Evolutionary conservation across 1,140 invertebrate species (phyloP), one percentile per base, ranked within the genome.

Genomic region (Mylabris phalerata): DNA sequence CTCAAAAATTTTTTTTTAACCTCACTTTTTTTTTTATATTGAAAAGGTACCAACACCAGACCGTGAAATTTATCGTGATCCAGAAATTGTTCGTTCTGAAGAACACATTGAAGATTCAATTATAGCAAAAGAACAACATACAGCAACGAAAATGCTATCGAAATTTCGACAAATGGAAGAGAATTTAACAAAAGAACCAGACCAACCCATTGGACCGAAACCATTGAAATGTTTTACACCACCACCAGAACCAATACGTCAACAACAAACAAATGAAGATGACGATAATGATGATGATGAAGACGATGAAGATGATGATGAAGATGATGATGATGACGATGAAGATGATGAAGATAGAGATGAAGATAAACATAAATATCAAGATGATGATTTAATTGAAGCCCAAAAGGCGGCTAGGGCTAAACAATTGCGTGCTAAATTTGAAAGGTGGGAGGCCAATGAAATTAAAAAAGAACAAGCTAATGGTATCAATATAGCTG

Each of bases 81-180:
- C 89, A 4, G 82, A 83, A 52, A 81, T 91, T 26, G 82, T 89
- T 3, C 80, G 88, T 44, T 74, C 79, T 5, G 84, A 82, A 9
- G 86, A 86, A 62, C 74, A 79, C 2, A 77, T 81, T 40, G 76
- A 77, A 57, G 77, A 81, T 57, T 79, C 83, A 3, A 75, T 76
- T 32, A 74, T 83, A 41, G 79, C 85, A 1, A 78, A 79, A 51
- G 75, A 80, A 67, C 82, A 85, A 1, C 87, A 90, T 69, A 93
- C 90, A 0, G 85, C 92, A 0, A 84, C 84, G 5, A 85, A 87
- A 64, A 92, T 94, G 87, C 81, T 94, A 25, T 84, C 80, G 45
- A 87, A 91, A 57, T 95, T 95, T 79, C 82, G 90, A 9, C 87
- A 92, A 74, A 83, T 95, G 82, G 91, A 94, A 74, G 83, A 87